Conservation (phyloP, 2,797 vertebrate genomes). For the Sebastiscus albofasciatus region DNA sequence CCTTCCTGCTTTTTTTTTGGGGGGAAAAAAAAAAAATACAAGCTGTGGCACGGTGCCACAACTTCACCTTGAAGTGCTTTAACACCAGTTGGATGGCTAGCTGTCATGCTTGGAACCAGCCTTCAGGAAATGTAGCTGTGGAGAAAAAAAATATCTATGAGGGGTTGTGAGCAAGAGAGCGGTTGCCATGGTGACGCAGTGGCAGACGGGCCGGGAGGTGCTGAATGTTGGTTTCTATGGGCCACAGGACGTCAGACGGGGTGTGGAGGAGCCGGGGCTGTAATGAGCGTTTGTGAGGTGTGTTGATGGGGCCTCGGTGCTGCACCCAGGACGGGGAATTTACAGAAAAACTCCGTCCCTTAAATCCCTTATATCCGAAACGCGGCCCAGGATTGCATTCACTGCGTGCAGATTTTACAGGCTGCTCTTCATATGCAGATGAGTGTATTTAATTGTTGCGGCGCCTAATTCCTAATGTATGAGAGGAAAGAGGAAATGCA, state of each 20-base stretch:
- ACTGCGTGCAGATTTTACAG: slow-evolving; percentile 30
- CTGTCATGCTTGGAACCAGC: slow-evolving; percentile 54
- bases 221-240: slow-evolving; percentile 59
- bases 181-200: slow-evolving; percentile 77
- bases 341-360: background rate
- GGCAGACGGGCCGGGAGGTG: slow-evolving; percentile 57
- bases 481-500: slow-evolving; percentile 66
- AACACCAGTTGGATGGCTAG: slow-evolving; percentile 44
- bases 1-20: background rate
- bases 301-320: slow-evolving; percentile 27
- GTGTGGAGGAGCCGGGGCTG: slow-evolving; percentile 28
- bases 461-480: slow-evolving; percentile 69
- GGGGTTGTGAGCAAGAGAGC: slow-evolving; percentile 52
- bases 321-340: slow-evolving; percentile 11
- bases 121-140: slow-evolving; percentile 54
- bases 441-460: slow-evolving; percentile 72
- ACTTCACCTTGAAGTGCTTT: slow-evolving; percentile 39
- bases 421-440: slow-evolving; percentile 71
- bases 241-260: slow-evolving; percentile 46
- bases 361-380: slow-evolving; percentile 11
- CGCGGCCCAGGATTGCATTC: slow-evolving; percentile 2
- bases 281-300: slow-evolving; percentile 48
- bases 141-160: slow-evolving; percentile 28
- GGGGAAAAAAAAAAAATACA: background rate
- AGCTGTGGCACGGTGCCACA: slow-evolving; percentile 21